Percentiles rank a stretch among this genome's conserved stretches.
These are phyloP conservation scores for Ammodytes dubius DNA, from an alignment of 2,113 vertebrate genomes.

Conservation along the genomic window DNA sequence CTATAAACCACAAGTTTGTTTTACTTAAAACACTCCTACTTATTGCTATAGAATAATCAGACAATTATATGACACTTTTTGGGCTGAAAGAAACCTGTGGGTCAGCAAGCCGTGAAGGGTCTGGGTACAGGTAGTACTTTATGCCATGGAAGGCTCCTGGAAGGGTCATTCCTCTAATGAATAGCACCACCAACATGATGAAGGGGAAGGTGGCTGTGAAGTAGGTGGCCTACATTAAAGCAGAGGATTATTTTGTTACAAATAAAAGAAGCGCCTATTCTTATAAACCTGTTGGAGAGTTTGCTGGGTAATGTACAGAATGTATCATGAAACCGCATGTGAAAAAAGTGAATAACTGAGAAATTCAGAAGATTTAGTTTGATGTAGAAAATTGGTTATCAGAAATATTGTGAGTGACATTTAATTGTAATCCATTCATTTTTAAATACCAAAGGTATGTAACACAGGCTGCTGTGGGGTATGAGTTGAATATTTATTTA, in stretches of 20 bases:
- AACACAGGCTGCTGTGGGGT: too few relatives aligned
- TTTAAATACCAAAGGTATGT: too few relatives aligned
- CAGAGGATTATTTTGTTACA: neutral
- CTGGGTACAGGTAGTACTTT: conserved; percentile 90
- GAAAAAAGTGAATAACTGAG: too few relatives aligned
- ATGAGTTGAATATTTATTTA: too few relatives aligned
- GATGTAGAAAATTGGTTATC: too few relatives aligned
- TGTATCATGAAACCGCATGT: too few relatives aligned
- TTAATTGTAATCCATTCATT: too few relatives aligned
- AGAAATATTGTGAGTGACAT: too few relatives aligned
- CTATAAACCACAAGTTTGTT: conserved; percentile 39
- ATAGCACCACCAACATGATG: conserved; percentile 87
- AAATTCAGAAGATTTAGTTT: too few relatives aligned
- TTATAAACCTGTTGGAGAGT: neutral
- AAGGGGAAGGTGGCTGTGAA: conserved; percentile 94
- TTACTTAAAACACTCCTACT: neutral
- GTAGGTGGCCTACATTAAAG: conserved; percentile 86
- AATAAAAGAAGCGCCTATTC: neutral
- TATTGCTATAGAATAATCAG: neutral
- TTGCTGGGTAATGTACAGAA: too few relatives aligned
- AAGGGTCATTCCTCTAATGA: conserved; percentile 89
- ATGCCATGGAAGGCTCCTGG: conserved; percentile 89
- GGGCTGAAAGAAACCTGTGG: conserved; percentile 85
- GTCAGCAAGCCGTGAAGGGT: conserved; percentile 86
- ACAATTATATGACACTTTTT: too few relatives aligned